Percentiles rank a stretch among this genome's conserved stretches.
Evolutionary conservation across 2,888 invertebrate species (phyloP).

Genomic region (Heliconius ismenius): DNA sequence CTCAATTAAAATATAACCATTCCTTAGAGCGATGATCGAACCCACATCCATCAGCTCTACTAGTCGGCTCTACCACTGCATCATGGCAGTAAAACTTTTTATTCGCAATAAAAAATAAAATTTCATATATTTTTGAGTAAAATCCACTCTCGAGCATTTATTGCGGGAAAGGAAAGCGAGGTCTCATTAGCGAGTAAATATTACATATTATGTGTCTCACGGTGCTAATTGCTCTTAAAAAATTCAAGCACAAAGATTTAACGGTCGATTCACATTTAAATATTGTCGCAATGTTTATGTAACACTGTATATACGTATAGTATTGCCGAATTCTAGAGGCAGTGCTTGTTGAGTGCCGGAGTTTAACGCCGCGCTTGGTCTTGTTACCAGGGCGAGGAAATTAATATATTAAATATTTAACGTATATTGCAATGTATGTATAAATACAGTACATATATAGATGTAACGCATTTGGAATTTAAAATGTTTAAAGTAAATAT

Average conservation of each 20-base stretch:
- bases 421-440: no score
- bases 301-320: not conserved
- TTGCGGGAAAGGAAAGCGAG: constrained; percentile 33
- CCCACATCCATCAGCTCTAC: not conserved
- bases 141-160: constrained; percentile 30
- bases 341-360: no score
- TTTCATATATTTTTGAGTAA: constrained; percentile 2
- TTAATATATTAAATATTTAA: no score
- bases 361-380: no score
- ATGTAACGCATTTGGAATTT: no score
- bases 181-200: constrained; percentile 37
- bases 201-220: constrained; percentile 24
- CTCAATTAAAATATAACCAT: not conserved
- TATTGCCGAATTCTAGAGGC: no score
- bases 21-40: not conserved
- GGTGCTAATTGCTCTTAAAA: constrained; percentile 34
- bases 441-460: no score
- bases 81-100: not conserved
- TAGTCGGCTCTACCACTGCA: not conserved
- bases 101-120: constrained; percentile 1
- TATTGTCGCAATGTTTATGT: constrained; percentile 6
- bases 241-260: constrained; percentile 18
- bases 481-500: no score
- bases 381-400: no score
- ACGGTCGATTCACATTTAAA: constrained; percentile 24